Percentiles rank a stretch among this genome's conserved stretches.
These are phyloP conservation scores for Pseudomugil gertrudae DNA, from an alignment of 2,797 vertebrate species.

Conservation along the genomic window DNA sequence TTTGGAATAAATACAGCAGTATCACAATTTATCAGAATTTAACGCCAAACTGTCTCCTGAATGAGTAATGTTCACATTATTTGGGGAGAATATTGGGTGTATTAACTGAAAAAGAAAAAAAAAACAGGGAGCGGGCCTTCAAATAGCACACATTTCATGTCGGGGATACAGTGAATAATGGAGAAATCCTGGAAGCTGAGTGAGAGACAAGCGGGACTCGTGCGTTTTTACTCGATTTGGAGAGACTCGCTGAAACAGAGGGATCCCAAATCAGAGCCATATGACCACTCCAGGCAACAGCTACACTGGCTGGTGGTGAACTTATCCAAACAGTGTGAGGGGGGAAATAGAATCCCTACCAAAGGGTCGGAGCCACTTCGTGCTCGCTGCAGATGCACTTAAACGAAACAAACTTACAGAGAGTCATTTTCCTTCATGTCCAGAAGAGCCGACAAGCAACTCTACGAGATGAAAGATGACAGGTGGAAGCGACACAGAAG, in stretches of 20 bases:
- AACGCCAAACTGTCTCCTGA: slow-evolving; percentile 1
- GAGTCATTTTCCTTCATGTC: slow-evolving; percentile 61
- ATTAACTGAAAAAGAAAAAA: slow-evolving; percentile 2
- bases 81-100: not conserved
- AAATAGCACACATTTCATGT: slow-evolving; percentile 51
- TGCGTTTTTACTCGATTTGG: slow-evolving; percentile 65
- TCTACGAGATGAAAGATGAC: slow-evolving; percentile 77
- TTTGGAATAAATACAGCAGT: not conserved
- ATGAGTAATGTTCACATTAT: slow-evolving; percentile 17
- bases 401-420: slow-evolving; percentile 52
- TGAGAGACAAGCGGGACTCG: slow-evolving; percentile 68
- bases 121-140: slow-evolving; percentile 20
- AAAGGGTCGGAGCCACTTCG: slow-evolving; percentile 38
- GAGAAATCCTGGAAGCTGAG: slow-evolving; percentile 62
- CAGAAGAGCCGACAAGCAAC: slow-evolving; percentile 52
- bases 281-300: slow-evolving; percentile 72
- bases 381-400: slow-evolving; percentile 44
- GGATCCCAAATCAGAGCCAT: slow-evolving; percentile 78
- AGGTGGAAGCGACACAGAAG: slow-evolving; percentile 78
- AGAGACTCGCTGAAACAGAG: slow-evolving; percentile 67
- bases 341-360: slow-evolving; percentile 24
- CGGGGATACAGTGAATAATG: slow-evolving; percentile 54
- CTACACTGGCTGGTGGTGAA: slow-evolving; percentile 61
- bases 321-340: slow-evolving; percentile 49
- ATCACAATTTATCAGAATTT: slow-evolving; percentile 1